Evolutionary conservation across 37 sponge, comb jelly and placozoan species (phyloP), one percentile per base, ranked within the genome.

Genomic region (Oopsacas minuta): DNA sequence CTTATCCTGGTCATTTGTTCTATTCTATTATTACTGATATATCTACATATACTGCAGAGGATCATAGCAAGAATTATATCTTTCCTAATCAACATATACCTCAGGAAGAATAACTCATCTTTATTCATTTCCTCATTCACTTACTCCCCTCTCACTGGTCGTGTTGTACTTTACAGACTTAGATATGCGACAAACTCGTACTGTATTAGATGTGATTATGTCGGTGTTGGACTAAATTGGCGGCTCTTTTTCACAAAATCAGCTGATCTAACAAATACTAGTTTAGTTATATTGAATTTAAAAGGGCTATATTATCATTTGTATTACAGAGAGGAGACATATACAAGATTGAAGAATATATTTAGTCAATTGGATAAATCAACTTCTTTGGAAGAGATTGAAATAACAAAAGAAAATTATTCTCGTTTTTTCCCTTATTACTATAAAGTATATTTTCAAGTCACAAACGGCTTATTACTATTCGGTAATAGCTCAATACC

Each of bases 341-440:
- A 61, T 12, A 32, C 75, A 34, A 3, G 30, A 61, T 12, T 61
- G 75, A 61, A 34, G 22, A n/a, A 61, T 61, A 34, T 61, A 34
- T 61, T 61, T n/a, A 20, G 1, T 10, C 75, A n/a, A 12, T 32
- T 25, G 22, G 30, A 61, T 20, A 8, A 15, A 15, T 42, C 49
- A 17, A 12, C 75, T 61, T 10, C 30, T 10, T 20, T 61, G 30
- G 75, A 61, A 20, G 1, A 61, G 7, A 25, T n/a, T 61, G 22
- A 25, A 32, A 34, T 32, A 3, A n/a, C 20, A 12, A 25, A 12
- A 61, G 28, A 10, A 5, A 5, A 61, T n/a, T 5, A 61, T 20
- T 61, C 75, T 61, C 75, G 20, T 61, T 61, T 61, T 61, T 61
- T 61, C 22, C 75, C 75, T 61, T 61, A 10, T 25, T 61, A 32